Evolutionary conservation across 92 coral and sea anemone genomes (phyloP).

Genomic region (Paramuricea clavata): DNA sequence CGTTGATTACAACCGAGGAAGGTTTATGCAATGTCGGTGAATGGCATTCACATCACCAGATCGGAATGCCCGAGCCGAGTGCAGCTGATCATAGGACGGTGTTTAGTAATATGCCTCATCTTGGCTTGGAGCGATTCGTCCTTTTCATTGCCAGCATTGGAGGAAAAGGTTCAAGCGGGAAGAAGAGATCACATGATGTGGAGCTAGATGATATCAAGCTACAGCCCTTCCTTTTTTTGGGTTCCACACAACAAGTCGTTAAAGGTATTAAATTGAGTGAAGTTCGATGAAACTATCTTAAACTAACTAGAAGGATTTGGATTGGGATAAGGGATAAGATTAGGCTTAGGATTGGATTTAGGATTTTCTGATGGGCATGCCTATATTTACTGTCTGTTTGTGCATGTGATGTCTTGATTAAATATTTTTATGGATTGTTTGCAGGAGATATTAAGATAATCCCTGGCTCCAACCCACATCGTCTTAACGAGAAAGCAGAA

Average conservation of each 20-base stretch:
- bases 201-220: constrained; percentile 12
- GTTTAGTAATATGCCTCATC: constrained; percentile 83
- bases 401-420: not conserved
- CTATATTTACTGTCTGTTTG: not conserved
- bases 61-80: constrained; percentile 82
- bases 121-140: constrained; percentile 76
- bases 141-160: constrained; percentile 84
- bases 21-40: constrained; percentile 94
- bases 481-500: not conserved
- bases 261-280: not conserved
- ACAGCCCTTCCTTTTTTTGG: not conserved
- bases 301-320: not conserved
- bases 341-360: not conserved
- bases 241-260: not conserved
- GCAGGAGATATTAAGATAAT: not conserved
- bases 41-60: constrained; percentile 97
- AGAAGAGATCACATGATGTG: constrained; percentile 13
- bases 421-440: not conserved
- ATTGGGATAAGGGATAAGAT: not conserved
- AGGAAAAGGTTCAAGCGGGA: not conserved
- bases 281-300: no score
- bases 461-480: not conserved
- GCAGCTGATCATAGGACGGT: constrained; percentile 87
- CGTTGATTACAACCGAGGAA: constrained; percentile 71
- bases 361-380: no score